Evolutionary conservation across 2,797 vertebrate genomes (phyloP), one percentile per base, ranked within the genome.

Genomic region (Pipistrellus pipistrellus): DNA sequence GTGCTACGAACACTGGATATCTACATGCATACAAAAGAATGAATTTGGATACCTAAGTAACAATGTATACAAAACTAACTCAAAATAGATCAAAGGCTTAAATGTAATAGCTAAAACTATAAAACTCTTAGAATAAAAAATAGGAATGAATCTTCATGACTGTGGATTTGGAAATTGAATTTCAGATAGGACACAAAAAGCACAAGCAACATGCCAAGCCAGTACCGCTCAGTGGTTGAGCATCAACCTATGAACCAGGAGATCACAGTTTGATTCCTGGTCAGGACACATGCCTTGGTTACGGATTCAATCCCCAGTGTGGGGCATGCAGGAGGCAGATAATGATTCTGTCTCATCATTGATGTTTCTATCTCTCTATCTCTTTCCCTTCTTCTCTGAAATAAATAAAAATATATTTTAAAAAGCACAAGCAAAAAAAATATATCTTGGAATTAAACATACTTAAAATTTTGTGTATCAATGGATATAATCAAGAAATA

Each of bases 401-500:
- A 59, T 59, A 25, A 59, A 59, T 59, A 25, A 27, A 59, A 59
- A 59, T 25, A 12, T 59, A 59, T 59, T 59, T 59, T 59, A 46
- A 88, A 82, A 91, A 91, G 27, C 23, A 73, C 25, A 88, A 88
- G 35, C 44, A 73, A 66, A 13, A 13, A n/a, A 64, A 18, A 53
- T 20, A 18, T 75, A 69, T 81, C 27, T 78, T 88, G 18, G 15
- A 84, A 84, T 75, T 62, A 30, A 85, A 75, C 27, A 94, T 81
- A 64, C 85, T 81, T 44, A 75, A 81, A 76, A 3, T 44, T 48
- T 57, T 76, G 27, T 78, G 14, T 25, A 84, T 88, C 38, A 59
- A 78, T 88, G 2, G 59, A 88, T 4, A 38, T 71, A 87, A 72
- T 88, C 30, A 89, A 89, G n/a, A 78, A 94, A 64, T 80, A 59